These are phyloP conservation scores for Campopleginae sp. DNA, from an alignment of 2,888 invertebrate species.

Conservation along the genomic window DNA sequence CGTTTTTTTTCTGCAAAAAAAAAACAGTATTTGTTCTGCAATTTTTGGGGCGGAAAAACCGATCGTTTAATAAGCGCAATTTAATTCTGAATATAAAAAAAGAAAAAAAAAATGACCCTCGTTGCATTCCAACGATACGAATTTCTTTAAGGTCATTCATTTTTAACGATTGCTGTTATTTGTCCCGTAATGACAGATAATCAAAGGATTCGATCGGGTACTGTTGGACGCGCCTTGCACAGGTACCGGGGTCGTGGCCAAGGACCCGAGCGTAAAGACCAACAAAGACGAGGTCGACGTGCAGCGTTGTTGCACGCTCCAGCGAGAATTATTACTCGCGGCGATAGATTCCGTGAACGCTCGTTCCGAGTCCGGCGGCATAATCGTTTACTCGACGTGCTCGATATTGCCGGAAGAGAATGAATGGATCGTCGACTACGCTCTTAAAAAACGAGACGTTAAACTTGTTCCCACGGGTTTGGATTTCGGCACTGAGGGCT, in stretches of 20 bases:
- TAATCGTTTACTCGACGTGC: constrained; percentile 99
- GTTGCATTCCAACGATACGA: no score
- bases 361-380: constrained; percentile 96
- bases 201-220: constrained; percentile 97
- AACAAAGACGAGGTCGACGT: constrained; percentile 96
- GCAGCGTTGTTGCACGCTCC: constrained; percentile 95
- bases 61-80: no score
- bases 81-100: no score
- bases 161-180: not conserved
- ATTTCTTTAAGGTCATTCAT: no score
- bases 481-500: constrained; percentile 98
- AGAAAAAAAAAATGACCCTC: no score
- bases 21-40: no score
- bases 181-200: constrained; percentile 85
- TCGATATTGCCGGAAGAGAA: constrained; percentile 99
- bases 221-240: constrained; percentile 99
- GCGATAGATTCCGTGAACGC: constrained; percentile 99
- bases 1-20: no score
- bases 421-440: constrained; percentile 98
- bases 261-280: constrained; percentile 98
- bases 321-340: constrained; percentile 95
- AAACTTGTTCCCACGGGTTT: constrained; percentile 97
- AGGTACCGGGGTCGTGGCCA: constrained; percentile 98
- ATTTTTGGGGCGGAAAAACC: no score
- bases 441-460: constrained; percentile 95